Base-by-base conservation (phyloP, 1,140 invertebrate species). In the Adoxophyes honmai region DNA sequence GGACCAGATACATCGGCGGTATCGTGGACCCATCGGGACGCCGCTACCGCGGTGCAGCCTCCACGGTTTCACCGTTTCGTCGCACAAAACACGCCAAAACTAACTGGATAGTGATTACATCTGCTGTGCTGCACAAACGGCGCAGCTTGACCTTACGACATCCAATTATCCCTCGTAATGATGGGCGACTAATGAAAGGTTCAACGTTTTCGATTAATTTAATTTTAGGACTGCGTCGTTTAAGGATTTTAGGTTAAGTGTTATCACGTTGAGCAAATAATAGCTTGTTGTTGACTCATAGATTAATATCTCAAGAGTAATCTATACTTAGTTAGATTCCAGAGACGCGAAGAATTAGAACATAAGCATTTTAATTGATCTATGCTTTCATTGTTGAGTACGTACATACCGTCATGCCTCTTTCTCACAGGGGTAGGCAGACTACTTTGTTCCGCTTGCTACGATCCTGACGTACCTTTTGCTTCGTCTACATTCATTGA, bases 1-100 rank as follows among this genome's bases (percentile, higher is more conserved):
- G 78, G 54, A 74, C 75, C 67, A 78, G 56, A 82, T 82, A 60
- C 58, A 68, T 75, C 69, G 62, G 57, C 57, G 66, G 54, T 72
- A 75, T 79, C 69, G 58, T 3, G 6, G 21, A 6, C 59, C 52
- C 35, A 68, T 73, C 61, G 67, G 28, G 11, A 38, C 38, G 38
- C 10, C 53, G 34, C 42, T 21, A 15, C 44, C 34, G 51, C 21
- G 21, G 42, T 8, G 10, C n/a, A 48, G n/a, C 8, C n/a, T 21
- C 42, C 5, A 28, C 21, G 21, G 14, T 21, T 18, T 16, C 21
- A 48, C 42, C 42, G 42, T 48, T 48, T 48, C 42, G 42, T 16
- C 42, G 42, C 42, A 48, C 42, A 48, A 48, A 48, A 48, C 42
- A 33, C 21, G 42, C 42, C 42, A 48, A 48, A 48, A 48, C 42